These are phyloP conservation scores for Sebastes wilsoni DNA, from an alignment of 2,797 vertebrate genomes.

Conservation along the genomic window DNA sequence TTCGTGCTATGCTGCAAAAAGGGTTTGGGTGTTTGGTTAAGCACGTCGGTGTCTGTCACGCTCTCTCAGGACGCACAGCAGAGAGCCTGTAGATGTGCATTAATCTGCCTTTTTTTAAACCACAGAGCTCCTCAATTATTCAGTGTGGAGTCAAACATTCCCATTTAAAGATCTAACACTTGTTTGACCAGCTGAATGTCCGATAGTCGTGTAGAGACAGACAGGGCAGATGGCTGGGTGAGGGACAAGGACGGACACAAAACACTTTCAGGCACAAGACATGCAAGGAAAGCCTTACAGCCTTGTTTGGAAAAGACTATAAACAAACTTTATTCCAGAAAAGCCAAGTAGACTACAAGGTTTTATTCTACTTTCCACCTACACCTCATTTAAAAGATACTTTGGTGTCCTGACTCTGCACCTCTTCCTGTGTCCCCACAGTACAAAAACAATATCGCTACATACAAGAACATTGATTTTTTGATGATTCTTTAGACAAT, in stretches of 20 bases:
- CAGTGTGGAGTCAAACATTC: conserved; percentile 77
- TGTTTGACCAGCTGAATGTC: conserved; percentile 79
- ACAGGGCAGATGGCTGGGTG: conserved; percentile 30
- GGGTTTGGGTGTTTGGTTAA: conserved; percentile 79
- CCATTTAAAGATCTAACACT: conserved; percentile 83
- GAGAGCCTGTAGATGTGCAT: conserved; percentile 78
- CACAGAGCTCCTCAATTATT: conserved; percentile 87
- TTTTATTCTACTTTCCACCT: neutral
- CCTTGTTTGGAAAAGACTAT: neutral
- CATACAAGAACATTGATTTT: neutral
- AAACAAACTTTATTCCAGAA: neutral
- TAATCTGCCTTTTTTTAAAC: conserved; percentile 80
- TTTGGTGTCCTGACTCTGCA: neutral
- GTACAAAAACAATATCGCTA: neutral
- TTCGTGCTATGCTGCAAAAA: conserved; percentile 90
- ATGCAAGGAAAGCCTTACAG: neutral
- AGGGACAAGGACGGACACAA: neutral
- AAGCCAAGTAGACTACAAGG: neutral
- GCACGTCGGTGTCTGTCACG: conserved; percentile 69
- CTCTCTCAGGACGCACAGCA: conserved; percentile 39
- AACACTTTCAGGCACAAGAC: neutral
- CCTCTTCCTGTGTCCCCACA: neutral
- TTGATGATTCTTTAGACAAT: too few species aligned
- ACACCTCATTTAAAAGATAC: neutral
- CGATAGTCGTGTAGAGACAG: conserved; percentile 72